Conservation (phyloP, 2,797 vertebrate species). For the Glossophaga mutica region DNA sequence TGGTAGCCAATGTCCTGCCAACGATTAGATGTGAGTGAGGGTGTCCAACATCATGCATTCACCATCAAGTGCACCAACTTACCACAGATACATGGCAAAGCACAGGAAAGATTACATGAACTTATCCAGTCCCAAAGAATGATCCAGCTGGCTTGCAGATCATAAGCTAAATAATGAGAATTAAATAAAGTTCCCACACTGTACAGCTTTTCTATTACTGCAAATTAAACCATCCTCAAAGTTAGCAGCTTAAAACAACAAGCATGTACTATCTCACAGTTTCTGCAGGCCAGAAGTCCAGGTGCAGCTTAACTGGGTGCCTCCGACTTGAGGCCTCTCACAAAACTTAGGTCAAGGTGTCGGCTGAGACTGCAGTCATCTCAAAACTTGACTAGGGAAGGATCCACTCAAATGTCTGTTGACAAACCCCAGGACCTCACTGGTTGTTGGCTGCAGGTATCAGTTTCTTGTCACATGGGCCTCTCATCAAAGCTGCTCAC, state of each 20-base stretch:
- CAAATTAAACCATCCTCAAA: not conserved
- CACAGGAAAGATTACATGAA: not conserved
- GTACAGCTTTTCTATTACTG: not conserved
- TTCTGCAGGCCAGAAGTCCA: not conserved
- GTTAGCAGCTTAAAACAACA: not conserved
- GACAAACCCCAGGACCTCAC: not conserved
- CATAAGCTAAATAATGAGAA: not conserved
- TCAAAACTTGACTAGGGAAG: not conserved
- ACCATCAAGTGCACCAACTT: not conserved
- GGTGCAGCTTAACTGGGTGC: not conserved
- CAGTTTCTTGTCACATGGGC: not conserved
- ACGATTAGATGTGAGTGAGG: not conserved
- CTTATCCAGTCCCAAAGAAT: not conserved
- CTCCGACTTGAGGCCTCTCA: not conserved
- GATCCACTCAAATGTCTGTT: not conserved
- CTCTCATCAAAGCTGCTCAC: not conserved
- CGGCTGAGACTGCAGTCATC: not conserved
- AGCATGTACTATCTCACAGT: not conserved
- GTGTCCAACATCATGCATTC: not conserved
- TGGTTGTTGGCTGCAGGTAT: not conserved
- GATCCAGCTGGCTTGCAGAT: not conserved
- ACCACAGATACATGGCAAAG: not conserved
- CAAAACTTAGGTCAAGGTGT: not conserved
- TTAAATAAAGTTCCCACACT: not conserved
- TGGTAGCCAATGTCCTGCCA: not conserved